These are phyloP conservation scores for Gastrophysa polygoni DNA, from an alignment of 2,888 invertebrate species.

Conservation along the genomic window DNA sequence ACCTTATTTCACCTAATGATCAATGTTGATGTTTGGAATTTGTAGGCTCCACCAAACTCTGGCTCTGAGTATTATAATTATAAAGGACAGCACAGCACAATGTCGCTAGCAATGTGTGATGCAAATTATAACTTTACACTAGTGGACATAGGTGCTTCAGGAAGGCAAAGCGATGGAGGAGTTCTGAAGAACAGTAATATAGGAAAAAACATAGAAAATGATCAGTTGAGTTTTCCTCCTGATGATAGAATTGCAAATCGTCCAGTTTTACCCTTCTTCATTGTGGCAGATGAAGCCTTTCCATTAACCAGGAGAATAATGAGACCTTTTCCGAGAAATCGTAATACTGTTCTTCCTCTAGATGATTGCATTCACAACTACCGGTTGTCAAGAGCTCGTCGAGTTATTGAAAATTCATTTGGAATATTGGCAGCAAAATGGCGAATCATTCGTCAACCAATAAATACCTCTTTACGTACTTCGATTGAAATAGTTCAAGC, in stretches of 20 bases:
- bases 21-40: no score
- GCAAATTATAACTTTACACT: not conserved
- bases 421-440: no score
- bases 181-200: not conserved
- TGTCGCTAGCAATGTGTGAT: not conserved
- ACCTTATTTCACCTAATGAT: no score
- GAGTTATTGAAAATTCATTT: no score
- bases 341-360: no score
- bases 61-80: conserved; percentile 7
- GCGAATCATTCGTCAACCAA: no score
- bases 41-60: not conserved
- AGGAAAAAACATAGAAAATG: not conserved
- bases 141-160: not conserved
- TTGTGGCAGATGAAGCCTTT: not conserved
- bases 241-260: not conserved
- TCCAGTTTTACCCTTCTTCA: not conserved
- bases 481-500: no score
- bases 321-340: not conserved
- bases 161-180: not conserved
- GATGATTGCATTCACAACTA: no score
- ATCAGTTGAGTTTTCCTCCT: not conserved
- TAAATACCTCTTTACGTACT: no score
- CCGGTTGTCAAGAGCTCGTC: no score
- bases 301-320: not conserved
- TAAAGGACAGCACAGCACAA: conserved; percentile 5